These are phyloP conservation scores for Andrena dorsata DNA, from an alignment of 2,888 invertebrate genomes.

Conservation along the genomic window DNA sequence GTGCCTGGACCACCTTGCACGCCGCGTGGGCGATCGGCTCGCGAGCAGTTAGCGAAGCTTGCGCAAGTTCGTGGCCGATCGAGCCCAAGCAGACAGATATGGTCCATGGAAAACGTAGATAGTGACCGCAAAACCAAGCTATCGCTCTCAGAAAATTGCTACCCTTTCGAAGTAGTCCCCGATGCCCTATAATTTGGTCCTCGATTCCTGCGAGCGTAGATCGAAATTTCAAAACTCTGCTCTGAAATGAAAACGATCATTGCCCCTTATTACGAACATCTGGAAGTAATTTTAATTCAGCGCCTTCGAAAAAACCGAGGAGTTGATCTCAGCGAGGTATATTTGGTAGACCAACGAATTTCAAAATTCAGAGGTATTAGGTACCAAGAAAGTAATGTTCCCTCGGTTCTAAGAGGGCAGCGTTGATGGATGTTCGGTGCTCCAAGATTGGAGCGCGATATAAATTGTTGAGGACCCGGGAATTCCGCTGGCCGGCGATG, in stretches of 20 bases:
- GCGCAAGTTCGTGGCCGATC: slow-evolving; percentile 72
- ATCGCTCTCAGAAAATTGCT: background rate
- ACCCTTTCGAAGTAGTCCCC: background rate
- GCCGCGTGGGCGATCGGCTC: slow-evolving; percentile 80
- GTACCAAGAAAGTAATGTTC: background rate
- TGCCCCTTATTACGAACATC: too few relatives aligned
- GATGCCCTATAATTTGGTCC: too few relatives aligned
- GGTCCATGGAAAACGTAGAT: background rate
- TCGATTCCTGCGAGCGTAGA: too few relatives aligned
- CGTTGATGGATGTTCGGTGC: background rate
- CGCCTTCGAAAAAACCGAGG: too few relatives aligned
- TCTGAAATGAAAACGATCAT: too few relatives aligned
- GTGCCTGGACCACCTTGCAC: slow-evolving; percentile 81
- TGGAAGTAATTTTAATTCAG: too few relatives aligned
- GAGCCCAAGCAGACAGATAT: background rate
- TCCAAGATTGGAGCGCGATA: slow-evolving; percentile 17
- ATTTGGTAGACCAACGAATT: background rate
- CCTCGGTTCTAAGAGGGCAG: background rate
- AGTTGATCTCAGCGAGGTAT: too few relatives aligned
- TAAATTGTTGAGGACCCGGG: slow-evolving; percentile 45
- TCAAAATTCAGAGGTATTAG: background rate
- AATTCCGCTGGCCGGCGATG: slow-evolving; percentile 52
- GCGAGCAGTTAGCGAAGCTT: slow-evolving; percentile 74
- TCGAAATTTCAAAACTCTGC: too few relatives aligned
- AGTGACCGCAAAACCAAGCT: background rate